Evolutionary conservation across 2,797 vertebrate species (phyloP).

Genomic region (Xenops minutus): DNA sequence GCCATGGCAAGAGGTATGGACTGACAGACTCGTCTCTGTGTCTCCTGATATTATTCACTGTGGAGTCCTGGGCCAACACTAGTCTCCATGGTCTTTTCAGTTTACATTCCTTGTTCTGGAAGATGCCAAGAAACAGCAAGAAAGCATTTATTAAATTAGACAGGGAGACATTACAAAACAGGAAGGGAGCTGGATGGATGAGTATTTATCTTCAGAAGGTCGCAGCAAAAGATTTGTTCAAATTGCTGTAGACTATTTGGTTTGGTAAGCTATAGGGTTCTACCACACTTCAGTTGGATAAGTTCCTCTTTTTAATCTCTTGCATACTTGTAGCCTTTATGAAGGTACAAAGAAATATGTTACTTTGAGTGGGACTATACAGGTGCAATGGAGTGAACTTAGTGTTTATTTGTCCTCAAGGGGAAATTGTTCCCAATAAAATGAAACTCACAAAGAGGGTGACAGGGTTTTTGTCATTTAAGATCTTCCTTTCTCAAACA

Average conservation of each 20-base stretch:
- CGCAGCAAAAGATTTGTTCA: constrained; percentile 39
- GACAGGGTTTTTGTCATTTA: background rate
- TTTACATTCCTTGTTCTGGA: constrained; percentile 80
- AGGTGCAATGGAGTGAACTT: background rate
- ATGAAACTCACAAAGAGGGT: background rate
- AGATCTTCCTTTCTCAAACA: background rate
- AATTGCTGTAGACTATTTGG: background rate
- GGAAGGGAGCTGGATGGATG: constrained; percentile 72
- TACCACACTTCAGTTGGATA: background rate
- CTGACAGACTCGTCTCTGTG: constrained; percentile 51
- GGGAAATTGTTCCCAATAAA: background rate
- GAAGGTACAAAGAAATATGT: background rate
- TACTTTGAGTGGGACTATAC: background rate
- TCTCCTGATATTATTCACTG: constrained; percentile 73
- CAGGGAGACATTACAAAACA: constrained; percentile 78
- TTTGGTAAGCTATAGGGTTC: constrained; percentile 29
- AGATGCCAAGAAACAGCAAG: constrained; percentile 77
- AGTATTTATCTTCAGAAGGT: constrained; percentile 75
- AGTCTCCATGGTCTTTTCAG: constrained; percentile 74
- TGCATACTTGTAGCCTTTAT: background rate
- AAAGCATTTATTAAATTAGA: constrained; percentile 77
- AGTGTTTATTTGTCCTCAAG: background rate
- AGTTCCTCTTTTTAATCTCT: background rate
- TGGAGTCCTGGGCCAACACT: constrained; percentile 52
- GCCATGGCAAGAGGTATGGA: background rate